Base-by-base conservation (phyloP, 2,113 vertebrate species). In the Gadus chalcogrammus region DNA sequence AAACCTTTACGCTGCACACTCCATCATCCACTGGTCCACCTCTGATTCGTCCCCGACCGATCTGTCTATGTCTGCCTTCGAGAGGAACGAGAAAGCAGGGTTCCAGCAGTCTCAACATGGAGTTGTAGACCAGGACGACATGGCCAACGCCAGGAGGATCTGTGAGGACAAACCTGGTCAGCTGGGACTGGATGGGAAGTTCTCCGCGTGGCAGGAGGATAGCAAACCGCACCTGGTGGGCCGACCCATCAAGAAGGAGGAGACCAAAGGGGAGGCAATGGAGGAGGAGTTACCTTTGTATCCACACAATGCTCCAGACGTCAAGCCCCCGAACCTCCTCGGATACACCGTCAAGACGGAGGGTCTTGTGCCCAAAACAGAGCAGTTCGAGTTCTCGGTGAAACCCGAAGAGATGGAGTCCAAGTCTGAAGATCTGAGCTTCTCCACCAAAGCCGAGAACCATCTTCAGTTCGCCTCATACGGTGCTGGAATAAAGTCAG, bases 171-270 rank as follows among this genome's bases (percentile, higher is more conserved):
- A 61, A 48, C 56, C 68, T 22, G 18, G 24, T 22, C 7, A 69
- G 16, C 5, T 6, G 0, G n/a, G 16, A 61, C 9, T 60, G 0
- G 6, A 31, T 5, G 68, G 5, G 70, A 70, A 11, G 6, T 48
- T 48, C 42, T 48, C 42, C 42, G 8, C 11, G 42, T 48, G 28
- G 0, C 53, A 3, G 5, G 13, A 4, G 4, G 78, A 82, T 18
- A 77, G 31, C 59, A 83, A 85, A 63, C 66, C 71, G 4, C 28
- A 77, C 18, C 52, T 22, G 0, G 3, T 75, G 68, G 61, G 79
- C 55, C 72, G 82, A 11, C 70, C 78, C 3, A 60, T 88, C 17
- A 87, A 90, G 61, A 17, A 74, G 0, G 87, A 87, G 64, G 79
- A 74, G 58, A 78, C 70, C 17, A 81, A 85, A 72, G 70, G 13